Evolutionary conservation across 2,797 vertebrate species (phyloP).

Genomic region (Cuculus canorus): DNA sequence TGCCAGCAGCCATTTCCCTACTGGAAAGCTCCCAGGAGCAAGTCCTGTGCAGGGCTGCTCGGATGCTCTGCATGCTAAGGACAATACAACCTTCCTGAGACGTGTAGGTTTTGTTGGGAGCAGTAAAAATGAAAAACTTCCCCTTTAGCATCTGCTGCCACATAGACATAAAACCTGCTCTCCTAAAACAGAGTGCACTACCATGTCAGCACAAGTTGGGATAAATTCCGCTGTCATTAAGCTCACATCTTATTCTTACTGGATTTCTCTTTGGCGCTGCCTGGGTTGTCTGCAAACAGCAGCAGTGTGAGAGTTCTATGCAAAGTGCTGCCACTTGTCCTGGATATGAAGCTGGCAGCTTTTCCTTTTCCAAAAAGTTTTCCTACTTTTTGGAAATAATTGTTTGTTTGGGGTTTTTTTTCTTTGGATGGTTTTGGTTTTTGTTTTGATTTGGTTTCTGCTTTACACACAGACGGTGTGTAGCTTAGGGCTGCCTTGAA

Average conservation of each 20-base stretch:
- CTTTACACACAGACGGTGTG: neutral
- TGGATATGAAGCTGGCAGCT: neutral
- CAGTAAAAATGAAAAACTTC: neutral
- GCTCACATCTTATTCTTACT: neutral
- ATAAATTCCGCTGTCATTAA: neutral
- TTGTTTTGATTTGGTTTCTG: neutral
- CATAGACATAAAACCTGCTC: neutral
- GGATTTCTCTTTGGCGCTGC: neutral
- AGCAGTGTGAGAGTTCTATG: neutral
- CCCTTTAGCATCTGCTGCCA: neutral
- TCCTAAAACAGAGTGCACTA: neutral
- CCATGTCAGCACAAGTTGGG: neutral
- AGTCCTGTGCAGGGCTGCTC: neutral
- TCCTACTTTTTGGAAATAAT: neutral
- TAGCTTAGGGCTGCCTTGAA: neutral
- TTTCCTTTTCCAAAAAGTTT: too few relatives aligned
- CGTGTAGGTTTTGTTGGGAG: neutral
- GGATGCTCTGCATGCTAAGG: neutral
- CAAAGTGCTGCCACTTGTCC: neutral
- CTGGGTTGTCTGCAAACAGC: neutral
- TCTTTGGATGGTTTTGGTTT: too few relatives aligned
- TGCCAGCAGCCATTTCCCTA: neutral
- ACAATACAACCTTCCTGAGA: fast-evolving
- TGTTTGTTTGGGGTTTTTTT: too few relatives aligned
- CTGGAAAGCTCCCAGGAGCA: neutral